phyloP scores from a whole-genome alignment of 2,113 vertebrate genomes.

The Probosciger aterrimus region DNA sequence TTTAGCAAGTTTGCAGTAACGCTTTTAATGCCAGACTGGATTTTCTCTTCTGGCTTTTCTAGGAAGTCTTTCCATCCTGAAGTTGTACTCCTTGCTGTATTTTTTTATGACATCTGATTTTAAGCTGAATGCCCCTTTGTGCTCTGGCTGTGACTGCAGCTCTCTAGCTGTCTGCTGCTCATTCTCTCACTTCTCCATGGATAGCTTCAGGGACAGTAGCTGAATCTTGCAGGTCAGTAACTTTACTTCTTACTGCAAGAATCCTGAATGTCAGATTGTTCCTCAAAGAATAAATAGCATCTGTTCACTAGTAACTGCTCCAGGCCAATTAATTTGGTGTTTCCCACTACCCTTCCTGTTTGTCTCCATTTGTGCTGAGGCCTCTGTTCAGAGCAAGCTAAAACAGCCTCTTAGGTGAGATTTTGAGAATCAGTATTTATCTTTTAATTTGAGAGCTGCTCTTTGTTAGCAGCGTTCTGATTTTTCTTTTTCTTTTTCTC shows the following conservation, averaged over 20 bases:
- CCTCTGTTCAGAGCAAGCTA: not conserved
- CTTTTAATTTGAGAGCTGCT: not conserved
- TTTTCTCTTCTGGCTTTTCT: not conserved
- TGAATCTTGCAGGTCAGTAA: not conserved
- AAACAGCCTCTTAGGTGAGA: not conserved
- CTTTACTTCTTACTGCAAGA: not conserved
- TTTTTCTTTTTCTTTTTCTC: not conserved
- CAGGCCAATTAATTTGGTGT: not conserved
- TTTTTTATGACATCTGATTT: constrained; percentile 1
- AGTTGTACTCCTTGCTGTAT: not conserved
- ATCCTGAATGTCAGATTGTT: not conserved
- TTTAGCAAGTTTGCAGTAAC: not conserved
- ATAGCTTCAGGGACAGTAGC: not conserved
- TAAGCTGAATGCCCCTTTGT: not conserved
- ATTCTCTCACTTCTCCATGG: not conserved
- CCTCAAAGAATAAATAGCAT: not conserved
- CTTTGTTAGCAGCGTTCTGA: not conserved
- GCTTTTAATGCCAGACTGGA: not conserved
- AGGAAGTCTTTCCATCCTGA: not conserved
- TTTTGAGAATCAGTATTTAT: not conserved
- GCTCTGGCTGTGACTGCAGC: not conserved
- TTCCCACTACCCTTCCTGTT: not conserved
- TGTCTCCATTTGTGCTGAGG: not conserved
- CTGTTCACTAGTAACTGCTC: not conserved
- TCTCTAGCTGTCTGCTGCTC: not conserved